A percentile compares a stretch with the other conserved stretches of the same genome.
Conservation (phyloP, 2,888 invertebrate genomes). For the Noctua fimbriata region DNA sequence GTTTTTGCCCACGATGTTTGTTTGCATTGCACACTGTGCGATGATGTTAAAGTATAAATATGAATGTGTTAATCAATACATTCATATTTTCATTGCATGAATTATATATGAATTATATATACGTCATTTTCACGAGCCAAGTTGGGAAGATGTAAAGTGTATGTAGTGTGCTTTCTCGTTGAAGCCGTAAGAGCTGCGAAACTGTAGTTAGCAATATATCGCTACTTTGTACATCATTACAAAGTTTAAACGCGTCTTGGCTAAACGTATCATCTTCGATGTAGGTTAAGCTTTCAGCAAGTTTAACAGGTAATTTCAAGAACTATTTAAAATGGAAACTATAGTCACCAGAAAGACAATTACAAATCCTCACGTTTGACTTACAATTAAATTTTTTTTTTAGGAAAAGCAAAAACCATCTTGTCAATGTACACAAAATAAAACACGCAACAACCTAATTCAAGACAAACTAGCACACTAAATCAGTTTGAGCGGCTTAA, state of each 20-base stretch:
- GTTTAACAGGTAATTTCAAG: constrained; percentile 55
- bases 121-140: constrained; percentile 30
- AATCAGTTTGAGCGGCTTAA: constrained; percentile 51
- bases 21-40: constrained; percentile 12
- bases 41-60: constrained; percentile 29
- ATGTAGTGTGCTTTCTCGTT: constrained; percentile 56
- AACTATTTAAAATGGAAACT: constrained; percentile 31
- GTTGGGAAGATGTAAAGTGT: constrained; percentile 37
- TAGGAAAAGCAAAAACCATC: too few species aligned
- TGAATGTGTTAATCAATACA: constrained; percentile 21
- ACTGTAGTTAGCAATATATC: constrained; percentile 64
- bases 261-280: constrained; percentile 56
- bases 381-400: too few species aligned
- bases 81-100: constrained; percentile 11
- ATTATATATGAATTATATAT: background rate
- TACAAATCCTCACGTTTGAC: too few species aligned
- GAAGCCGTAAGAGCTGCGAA: constrained; percentile 45
- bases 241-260: constrained; percentile 64
- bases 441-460: background rate
- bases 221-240: constrained; percentile 65
- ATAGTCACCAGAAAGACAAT: too few species aligned
- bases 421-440: background rate
- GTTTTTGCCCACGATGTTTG: constrained; percentile 16
- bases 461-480: constrained; percentile 25
- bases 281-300: constrained; percentile 57